Base-by-base conservation (phyloP, 2,797 vertebrate species). In the Selene dorsalis region DNA sequence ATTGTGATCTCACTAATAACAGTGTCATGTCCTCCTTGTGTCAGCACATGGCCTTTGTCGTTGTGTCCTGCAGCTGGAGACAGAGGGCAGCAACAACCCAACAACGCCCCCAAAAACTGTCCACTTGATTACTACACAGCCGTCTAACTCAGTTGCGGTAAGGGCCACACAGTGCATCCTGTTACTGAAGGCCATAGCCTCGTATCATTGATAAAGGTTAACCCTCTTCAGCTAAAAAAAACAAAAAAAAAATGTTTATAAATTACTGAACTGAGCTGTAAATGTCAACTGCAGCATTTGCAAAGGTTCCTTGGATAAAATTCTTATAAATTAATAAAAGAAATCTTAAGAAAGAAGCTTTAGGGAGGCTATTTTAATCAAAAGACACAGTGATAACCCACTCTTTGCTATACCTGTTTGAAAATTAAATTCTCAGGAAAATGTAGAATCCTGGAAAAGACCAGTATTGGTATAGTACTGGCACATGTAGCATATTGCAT, bases 21-120 rank as follows among this genome's bases (percentile, higher is more conserved):
- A 11, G 12, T 24, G 22, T 47, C 9, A 8, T 30, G 30, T 28
- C 61, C n/a, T 67, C 11, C 0, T n/a, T 62, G 17, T n/a, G 28
- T 58, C 62, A 69, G 14, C 48, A 63, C 39, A 57, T 16, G 69
- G 69, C 38, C 62, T 38, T 32, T 39, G 63, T 52, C 52, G 20
- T 16, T 61, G 57, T 38, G 53, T 75, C 63, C 63, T 69, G 32
- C 62, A 65, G 69, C 80, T 60, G 68, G 56, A 75, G 72, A 59
- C 66, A 75, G 72, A 80, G 55, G 65, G 28, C 75, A 76, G 16
- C 69, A 62, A 73, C 3, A 76, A 43, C 22, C 50, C 2, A 4
- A 35, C 24, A 38, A 58, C 26, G 11, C 24, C 45, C 12, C 38
- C 0, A 39, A 66, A 68, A 70, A 70, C 52, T n/a, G 60, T 68